Conservation (phyloP, 2,113 vertebrate genomes). For the Ondatra zibethicus region DNA sequence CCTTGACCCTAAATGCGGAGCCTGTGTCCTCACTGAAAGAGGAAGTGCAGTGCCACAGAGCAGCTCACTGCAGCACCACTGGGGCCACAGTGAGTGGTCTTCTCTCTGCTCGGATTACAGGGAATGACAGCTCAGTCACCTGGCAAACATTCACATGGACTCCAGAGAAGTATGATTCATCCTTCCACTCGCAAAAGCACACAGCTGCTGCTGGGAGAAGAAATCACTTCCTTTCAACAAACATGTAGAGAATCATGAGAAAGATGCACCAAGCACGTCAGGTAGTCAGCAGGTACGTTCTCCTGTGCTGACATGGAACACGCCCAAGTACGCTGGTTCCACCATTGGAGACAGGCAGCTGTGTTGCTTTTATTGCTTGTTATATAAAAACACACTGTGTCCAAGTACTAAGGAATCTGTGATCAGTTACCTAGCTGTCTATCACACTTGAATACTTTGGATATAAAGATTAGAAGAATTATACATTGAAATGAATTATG, state of each 20-base stretch:
- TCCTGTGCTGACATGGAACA: background rate
- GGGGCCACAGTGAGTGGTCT: background rate
- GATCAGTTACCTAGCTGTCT: constrained; percentile 75
- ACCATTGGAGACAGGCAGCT: constrained; percentile 28
- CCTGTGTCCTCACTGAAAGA: background rate
- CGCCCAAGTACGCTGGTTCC: background rate
- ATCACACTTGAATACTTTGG: constrained; percentile 60
- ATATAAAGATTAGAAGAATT: constrained; percentile 72
- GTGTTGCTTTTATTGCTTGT: constrained; percentile 70
- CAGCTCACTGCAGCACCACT: background rate
- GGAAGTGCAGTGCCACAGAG: background rate
- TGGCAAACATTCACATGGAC: constrained; percentile 59
- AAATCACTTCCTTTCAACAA: constrained; percentile 43
- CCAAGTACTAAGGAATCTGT: constrained; percentile 69
- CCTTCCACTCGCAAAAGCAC: constrained; percentile 60
- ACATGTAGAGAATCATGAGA: background rate
- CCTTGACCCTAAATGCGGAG: background rate
- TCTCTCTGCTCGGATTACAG: background rate
- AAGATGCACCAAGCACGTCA: background rate
- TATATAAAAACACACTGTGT: constrained; percentile 51
- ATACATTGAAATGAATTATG: constrained; percentile 81
- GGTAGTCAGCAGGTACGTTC: background rate
- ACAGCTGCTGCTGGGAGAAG: constrained; percentile 57
- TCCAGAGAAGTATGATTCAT: constrained; percentile 46
- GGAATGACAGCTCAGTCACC: constrained; percentile 35